A percentile compares a stretch with the other conserved stretches of the same genome.
phyloP scores from a whole-genome alignment of 2,797 vertebrate genomes.

The Mus minutoides region DNA sequence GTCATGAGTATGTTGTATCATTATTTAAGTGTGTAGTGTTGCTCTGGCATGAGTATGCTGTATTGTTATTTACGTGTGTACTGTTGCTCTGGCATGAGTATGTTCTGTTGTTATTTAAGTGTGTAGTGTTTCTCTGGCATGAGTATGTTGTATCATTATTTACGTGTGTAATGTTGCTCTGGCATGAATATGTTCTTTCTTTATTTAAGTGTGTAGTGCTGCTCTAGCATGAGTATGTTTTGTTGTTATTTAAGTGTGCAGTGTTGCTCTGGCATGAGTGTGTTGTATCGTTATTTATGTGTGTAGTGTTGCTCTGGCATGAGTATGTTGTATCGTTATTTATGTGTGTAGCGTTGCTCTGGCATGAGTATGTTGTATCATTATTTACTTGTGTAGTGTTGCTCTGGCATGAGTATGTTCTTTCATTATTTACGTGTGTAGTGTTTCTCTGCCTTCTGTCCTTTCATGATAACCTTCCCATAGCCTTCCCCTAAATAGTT shows the following conservation, averaged over 20 bases:
- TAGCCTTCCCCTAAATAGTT: background rate
- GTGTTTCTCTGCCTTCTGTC: background rate
- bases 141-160: background rate
- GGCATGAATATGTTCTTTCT: background rate
- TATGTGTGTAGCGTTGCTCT: background rate
- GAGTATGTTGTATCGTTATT: background rate
- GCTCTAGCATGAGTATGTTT: background rate
- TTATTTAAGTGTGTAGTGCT: background rate
- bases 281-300: background rate
- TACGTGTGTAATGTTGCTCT: background rate
- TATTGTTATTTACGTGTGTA: background rate
- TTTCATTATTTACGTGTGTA: background rate
- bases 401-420: background rate
- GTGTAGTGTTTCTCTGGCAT: background rate
- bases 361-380: background rate
- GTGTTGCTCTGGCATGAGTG: background rate
- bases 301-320: background rate
- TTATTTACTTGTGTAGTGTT: background rate
- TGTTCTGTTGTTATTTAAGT: background rate
- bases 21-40: background rate
- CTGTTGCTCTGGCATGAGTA: background rate
- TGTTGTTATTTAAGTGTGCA: background rate
- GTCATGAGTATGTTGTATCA: background rate
- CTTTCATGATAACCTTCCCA: background rate
- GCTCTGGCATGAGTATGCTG: background rate